Base-by-base conservation (phyloP, 1,140 invertebrate species). In the Lutraria rhynchaena region DNA sequence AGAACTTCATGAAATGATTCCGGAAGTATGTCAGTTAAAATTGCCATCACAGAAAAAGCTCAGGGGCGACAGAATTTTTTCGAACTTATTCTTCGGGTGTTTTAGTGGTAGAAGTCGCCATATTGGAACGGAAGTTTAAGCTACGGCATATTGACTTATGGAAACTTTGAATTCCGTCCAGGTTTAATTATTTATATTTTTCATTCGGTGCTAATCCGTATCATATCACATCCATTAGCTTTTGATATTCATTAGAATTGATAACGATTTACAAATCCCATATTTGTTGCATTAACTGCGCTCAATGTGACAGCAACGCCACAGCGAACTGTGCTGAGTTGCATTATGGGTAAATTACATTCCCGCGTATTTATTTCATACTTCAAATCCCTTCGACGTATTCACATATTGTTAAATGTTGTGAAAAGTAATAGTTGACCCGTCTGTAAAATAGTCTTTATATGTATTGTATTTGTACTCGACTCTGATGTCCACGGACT, bases 41-140 rank as follows among this genome's bases (percentile, higher is more conserved):
- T 22, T 63, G 3, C 57, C 58, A 63, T 46, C 73, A 9, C 58
- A 49, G 24, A 61, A 60, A 35, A 17, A n/a, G 15, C 19, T 17
- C 24, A 80, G 67, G 60, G 29, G 37, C 13, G 29, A 55, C 17
- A 29, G 49, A 29, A 41, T 58, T 1, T 80, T 69, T 7, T 55
- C 61, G n/a, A 55, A 60, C 17, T 69, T 80, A 24, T 60, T 80
- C 24, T 41, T 80, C 19, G 76, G 76, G 24, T 80, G 76, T 60
- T 80, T 80, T 41, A 80, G 76, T 67, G 63, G 5, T 3, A 55
- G 29, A 49, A 70, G 76, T 37, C 51, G 24, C 24, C 37, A 33
- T 3, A 29, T 41, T 19, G n/a, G 60, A 63, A 63, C 2, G 1
- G 60, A 41, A 44, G 61, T 67, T 3, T 15, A 41, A 27, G 44